Percentiles rank a stretch among this genome's conserved stretches.
Conservation (phyloP, 2,797 vertebrate genomes). For the Erethizon dorsatum region DNA sequence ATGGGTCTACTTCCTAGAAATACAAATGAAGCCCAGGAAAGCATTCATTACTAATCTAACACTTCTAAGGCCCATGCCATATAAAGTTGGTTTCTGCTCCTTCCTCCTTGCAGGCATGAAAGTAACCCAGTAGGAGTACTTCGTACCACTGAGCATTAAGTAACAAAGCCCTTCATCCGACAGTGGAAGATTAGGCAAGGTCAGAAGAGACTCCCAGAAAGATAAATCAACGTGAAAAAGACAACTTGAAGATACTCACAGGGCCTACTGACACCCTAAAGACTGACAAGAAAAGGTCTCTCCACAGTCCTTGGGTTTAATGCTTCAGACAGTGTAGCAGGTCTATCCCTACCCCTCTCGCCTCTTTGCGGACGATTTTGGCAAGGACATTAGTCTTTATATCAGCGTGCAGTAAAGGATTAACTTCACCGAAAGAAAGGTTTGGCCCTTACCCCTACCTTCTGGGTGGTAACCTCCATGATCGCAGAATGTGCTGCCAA, state of each 20-base stretch:
- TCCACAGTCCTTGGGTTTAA: background rate
- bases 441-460: background rate
- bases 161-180: background rate
- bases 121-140: background rate
- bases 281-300: background rate
- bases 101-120: background rate
- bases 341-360: too few relatives aligned
- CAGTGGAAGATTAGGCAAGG: background rate
- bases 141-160: background rate
- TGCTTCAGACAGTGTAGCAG: background rate
- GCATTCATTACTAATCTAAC: background rate
- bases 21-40: background rate
- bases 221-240: background rate
- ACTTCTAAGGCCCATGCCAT: too few relatives aligned
- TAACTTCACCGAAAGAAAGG: background rate
- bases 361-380: too few relatives aligned
- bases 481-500: background rate
- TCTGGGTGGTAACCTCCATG: background rate
- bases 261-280: background rate
- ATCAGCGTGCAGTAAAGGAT: background rate
- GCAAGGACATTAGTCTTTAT: background rate
- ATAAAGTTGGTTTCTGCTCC: background rate
- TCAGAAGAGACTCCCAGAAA: background rate
- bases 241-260: background rate
- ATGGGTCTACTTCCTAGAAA: background rate